Evolutionary conservation across 1,140 invertebrate genomes (phyloP).

Genomic region (Coelopa frigida): DNA sequence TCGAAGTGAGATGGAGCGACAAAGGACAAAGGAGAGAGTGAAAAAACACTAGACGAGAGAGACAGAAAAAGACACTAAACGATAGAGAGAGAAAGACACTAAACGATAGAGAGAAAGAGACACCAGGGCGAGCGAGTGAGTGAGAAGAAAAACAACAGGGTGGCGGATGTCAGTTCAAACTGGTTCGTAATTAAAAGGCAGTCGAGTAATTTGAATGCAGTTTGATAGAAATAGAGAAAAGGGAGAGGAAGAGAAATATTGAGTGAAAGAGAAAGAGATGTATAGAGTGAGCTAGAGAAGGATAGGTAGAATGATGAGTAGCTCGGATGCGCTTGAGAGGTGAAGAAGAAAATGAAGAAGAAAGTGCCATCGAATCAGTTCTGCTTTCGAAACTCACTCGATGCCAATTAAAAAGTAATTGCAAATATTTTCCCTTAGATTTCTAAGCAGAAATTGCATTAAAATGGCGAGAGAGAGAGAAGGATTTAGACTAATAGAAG

Average conservation of each 20-base stretch:
- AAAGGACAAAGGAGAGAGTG: neutral
- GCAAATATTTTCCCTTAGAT: too few species aligned
- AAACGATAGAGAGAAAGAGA: neutral
- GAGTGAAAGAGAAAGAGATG: neutral
- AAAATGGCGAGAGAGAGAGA: too few species aligned
- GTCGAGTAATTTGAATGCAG: too few species aligned
- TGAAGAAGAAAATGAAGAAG: neutral
- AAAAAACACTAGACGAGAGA: neutral
- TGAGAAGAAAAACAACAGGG: too few species aligned
- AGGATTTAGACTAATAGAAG: too few species aligned
- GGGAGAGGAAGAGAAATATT: neutral
- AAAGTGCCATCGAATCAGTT: too few species aligned
- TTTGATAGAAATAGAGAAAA: neutral
- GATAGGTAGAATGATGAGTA: neutral
- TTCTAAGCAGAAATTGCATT: too few species aligned
- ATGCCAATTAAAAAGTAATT: too few species aligned
- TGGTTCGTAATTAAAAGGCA: too few species aligned
- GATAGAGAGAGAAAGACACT: neutral
- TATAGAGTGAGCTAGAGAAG: neutral
- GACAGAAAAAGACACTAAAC: neutral
- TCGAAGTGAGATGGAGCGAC: neutral
- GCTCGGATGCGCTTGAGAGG: neutral
- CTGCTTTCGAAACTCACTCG: too few species aligned
- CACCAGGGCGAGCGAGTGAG: too few species aligned
- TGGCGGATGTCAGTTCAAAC: too few species aligned